Conservation (phyloP, 1,140 invertebrate genomes). For the Ridgeia piscesae region DNA sequence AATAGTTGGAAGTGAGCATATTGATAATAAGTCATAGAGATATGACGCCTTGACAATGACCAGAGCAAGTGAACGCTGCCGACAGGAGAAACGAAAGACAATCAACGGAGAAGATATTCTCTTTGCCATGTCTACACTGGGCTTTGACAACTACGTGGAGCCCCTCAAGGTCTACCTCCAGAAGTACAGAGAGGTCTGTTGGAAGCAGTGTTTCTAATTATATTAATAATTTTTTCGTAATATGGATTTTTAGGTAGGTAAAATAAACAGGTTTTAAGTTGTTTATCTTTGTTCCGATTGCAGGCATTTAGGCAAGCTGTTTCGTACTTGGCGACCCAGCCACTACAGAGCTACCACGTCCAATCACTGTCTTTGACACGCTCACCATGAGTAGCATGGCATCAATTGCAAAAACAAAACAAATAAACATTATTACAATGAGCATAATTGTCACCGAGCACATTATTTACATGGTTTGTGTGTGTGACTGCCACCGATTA, state of each 20-base stretch:
- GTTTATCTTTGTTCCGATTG: no score
- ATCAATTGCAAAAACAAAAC: no score
- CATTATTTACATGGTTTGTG: not conserved
- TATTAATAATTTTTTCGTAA: no score
- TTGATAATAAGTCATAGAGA: not conserved
- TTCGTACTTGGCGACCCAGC: no score
- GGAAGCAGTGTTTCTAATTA: not conserved
- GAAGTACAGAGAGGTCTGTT: conserved; percentile 85
- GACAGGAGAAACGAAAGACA: conserved; percentile 97
- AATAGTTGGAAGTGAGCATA: no score
- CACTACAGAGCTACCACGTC: no score
- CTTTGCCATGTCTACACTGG: conserved; percentile 93
- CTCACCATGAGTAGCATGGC: no score
- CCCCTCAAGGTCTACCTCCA: conserved; percentile 94
- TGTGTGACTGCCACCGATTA: not conserved
- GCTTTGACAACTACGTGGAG: conserved; percentile 98
- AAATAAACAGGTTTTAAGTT: no score
- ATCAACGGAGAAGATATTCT: conserved; percentile 94
- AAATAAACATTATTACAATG: no score
- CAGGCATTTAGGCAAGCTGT: no score
- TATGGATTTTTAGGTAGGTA: no score
- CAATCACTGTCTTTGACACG: no score
- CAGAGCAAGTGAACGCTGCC: conserved; percentile 87
- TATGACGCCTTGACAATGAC: conserved; percentile 7
- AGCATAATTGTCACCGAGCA: not conserved